Evolutionary conservation across 2,888 invertebrate genomes (phyloP), one percentile per base, ranked within the genome.

Genomic region (Acleris literana): DNA sequence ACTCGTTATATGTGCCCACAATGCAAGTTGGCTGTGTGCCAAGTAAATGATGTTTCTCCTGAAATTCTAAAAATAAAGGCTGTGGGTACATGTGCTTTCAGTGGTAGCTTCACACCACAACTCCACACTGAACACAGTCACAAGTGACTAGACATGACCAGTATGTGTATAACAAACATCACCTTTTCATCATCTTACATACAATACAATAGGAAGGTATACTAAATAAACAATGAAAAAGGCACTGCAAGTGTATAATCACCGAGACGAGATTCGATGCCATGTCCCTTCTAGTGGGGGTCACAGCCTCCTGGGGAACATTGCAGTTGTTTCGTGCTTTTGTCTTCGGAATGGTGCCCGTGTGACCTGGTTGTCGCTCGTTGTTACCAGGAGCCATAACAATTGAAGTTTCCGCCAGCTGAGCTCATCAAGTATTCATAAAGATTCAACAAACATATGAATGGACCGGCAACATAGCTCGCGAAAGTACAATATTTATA

Each of bases 271-370:
- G 78, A 79, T 94, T 94, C 71, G 90, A 85, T 69, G 91, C 93
- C 81, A 94, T 90, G 77, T 94, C 94, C 80, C 94, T 86, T 76
- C 94, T 88, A 55, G 94, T 93, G 53, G 94, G 94, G 69, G 94
- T 94, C 74, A 94, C 94, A 75, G 94, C 93, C 85, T 94, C 94
- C 78, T 93, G 93, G 17, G 93, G 93, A 25, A 93, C 93, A 87
- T 93, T 92, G 85, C 94, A 94, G 82, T 94, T 94, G 79, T 94
- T 94, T 72, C 93, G 88, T 65, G 92, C 90, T 87, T 94, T 94
- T 62, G 93, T 92, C 89, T 95, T 95, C 72, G 95, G 95, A 76
- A 95, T 95, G 49, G 95, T 95, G 74, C 95, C 95, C 76, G 95
- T 95, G 77, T 92, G 91, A 77, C 86, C 84, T 76, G 92, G 85